Evolutionary conservation across 1,140 invertebrate species (phyloP), one percentile per base, ranked within the genome.

Genomic region (Temnothorax longispinosus): DNA sequence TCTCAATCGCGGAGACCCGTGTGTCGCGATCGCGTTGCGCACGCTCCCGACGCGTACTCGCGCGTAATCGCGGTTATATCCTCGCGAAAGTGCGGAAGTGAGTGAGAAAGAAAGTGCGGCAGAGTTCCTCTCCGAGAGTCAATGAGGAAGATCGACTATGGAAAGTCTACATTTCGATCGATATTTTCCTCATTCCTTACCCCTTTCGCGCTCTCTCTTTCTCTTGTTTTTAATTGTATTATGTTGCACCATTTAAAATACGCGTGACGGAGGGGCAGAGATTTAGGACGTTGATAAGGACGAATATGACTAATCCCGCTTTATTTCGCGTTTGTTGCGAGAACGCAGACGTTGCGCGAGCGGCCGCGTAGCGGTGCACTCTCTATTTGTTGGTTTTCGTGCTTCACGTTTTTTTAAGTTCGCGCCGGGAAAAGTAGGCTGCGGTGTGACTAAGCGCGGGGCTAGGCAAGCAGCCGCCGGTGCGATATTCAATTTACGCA

Each of bases 291-390:
- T 21, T 18, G 77, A 69, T 69, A 69, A 21, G 1, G 10, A 7
- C 62, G 32, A 77, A 81, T 54, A 71, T 81, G 77, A 81, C 47
- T 81, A 81, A 81, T 54, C 47, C n/a, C 13, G 10, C 47, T 69
- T 52, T 38, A 52, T 50, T 44, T 21, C 44, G 76, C 32, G 7
- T 27, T 27, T 1, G 15, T 76, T 76, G 35, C 74, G 35, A 76
- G 21, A 76, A 3, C 32, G 71, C 15, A 2, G 62, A 32, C 44
- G 69, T 50, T n/a, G 62, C 27, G 62, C 38, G 27, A 64, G 15
- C 38, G 27, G 3, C 27, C n/a, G 3, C 27, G 27, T 27, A 27
- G 27, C 18, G 38, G 8, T 18, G 41, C 58, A 1, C 27, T 27
- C 27, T 27, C 27, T 27, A 27, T 27, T 27, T 27, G 27, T 27